Percentiles rank a stretch among this genome's conserved stretches.
Evolutionary conservation across 2,797 vertebrate species (phyloP).

Genomic region (Centroberyx gerrardi): DNA sequence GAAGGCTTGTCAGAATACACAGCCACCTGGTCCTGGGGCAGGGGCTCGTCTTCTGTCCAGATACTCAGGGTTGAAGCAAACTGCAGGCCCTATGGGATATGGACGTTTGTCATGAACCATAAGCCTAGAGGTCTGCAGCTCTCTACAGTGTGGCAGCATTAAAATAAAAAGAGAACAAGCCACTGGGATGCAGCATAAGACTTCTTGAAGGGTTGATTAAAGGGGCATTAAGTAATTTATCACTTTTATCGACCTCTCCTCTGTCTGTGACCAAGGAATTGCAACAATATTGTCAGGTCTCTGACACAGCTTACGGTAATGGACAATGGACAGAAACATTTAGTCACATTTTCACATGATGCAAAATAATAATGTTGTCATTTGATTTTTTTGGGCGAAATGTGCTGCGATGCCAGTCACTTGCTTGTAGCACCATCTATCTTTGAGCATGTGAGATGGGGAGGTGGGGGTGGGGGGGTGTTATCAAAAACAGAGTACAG

Average conservation of each 20-base stretch:
- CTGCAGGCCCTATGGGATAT: conserved; percentile 84
- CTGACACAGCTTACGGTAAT: conserved; percentile 2
- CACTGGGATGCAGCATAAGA: neutral
- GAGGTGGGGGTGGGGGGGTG: too few relatives aligned
- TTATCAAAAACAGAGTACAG: neutral
- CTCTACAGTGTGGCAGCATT: conserved; percentile 38
- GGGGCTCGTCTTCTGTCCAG: conserved; percentile 83
- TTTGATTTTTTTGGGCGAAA: too few relatives aligned
- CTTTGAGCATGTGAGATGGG: too few relatives aligned
- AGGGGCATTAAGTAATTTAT: conserved; percentile 15
- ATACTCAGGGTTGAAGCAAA: conserved; percentile 87
- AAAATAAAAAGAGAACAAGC: conserved; percentile 26
- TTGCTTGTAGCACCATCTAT: too few relatives aligned
- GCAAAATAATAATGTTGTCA: too few relatives aligned
- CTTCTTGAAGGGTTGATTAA: conserved; percentile 21
- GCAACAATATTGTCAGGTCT: conserved; percentile 30
- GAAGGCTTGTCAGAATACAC: conserved; percentile 51
- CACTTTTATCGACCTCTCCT: conserved; percentile 16
- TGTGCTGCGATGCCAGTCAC: too few relatives aligned
- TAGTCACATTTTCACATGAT: neutral
- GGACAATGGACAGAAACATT: neutral
- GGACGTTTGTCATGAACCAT: conserved; percentile 69
- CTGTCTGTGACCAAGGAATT: conserved; percentile 30
- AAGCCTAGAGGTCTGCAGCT: conserved; percentile 45
- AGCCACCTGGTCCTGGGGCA: conserved; percentile 84